Evolutionary conservation across 2,113 vertebrate genomes (phyloP).

Genomic region (Cercopithecus mona): DNA sequence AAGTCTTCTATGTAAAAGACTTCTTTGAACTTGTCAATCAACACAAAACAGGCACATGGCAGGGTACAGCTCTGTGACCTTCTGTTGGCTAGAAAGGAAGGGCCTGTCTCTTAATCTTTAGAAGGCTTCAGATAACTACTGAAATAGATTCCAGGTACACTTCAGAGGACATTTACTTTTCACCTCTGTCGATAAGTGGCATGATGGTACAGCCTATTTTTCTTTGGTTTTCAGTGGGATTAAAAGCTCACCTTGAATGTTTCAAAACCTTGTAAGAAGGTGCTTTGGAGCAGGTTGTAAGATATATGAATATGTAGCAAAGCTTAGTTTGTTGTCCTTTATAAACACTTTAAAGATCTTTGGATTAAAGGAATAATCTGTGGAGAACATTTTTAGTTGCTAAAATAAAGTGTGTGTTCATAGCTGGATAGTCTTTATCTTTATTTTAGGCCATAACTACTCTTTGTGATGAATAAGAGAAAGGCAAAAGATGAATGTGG

Average conservation of each 20-base stretch:
- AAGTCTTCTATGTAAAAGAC: neutral
- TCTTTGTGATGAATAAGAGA: neutral
- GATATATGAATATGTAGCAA: neutral
- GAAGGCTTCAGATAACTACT: neutral
- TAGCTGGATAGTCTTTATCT: conserved; percentile 19
- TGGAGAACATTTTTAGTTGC: neutral
- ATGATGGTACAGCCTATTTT: neutral
- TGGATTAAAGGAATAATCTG: neutral
- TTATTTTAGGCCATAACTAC: neutral
- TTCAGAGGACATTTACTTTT: neutral
- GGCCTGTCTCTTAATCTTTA: neutral
- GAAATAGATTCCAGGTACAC: neutral
- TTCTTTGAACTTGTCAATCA: neutral
- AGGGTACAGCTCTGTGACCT: fast-evolving
- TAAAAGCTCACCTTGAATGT: conserved; percentile 46
- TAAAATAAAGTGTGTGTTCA: neutral
- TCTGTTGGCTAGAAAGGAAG: neutral
- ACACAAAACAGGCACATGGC: neutral
- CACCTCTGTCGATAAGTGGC: neutral
- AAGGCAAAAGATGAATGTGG: neutral
- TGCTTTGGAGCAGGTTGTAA: neutral
- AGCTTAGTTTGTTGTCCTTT: conserved; percentile 43
- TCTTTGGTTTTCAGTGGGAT: conserved; percentile 37
- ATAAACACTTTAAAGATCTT: conserved; percentile 34
- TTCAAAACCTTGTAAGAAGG: neutral